Percentiles rank a stretch among this genome's conserved stretches.
Conservation (phyloP, 2,797 vertebrate genomes). For the Chelidonichthys spinosus region DNA sequence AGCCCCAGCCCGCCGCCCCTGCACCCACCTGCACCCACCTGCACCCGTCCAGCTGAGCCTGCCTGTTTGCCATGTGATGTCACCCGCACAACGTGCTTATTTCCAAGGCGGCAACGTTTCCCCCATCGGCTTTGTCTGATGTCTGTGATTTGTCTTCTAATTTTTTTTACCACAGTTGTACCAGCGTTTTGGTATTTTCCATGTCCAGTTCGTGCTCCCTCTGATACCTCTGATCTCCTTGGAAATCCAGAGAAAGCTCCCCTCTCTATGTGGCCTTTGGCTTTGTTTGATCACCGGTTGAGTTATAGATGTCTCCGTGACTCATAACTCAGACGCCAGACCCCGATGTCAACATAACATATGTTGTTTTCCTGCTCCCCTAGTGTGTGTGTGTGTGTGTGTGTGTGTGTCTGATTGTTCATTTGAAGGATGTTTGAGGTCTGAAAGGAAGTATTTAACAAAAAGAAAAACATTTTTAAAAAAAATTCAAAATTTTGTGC, state of each 20-base stretch:
- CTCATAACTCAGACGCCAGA: slow-evolving; percentile 63
- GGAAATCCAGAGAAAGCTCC: slow-evolving; percentile 46
- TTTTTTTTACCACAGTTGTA: slow-evolving; percentile 14
- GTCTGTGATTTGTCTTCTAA: not conserved
- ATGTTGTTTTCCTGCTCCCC: slow-evolving; percentile 55
- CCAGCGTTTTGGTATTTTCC: slow-evolving; percentile 20
- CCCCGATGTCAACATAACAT: slow-evolving; percentile 59
- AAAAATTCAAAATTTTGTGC: not conserved
- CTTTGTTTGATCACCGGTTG: slow-evolving; percentile 67
- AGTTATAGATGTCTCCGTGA: slow-evolving; percentile 66
- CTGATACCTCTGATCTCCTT: slow-evolving; percentile 43
- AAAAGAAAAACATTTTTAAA: not conserved
- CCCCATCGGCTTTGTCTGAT: not conserved
- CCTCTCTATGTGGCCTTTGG: slow-evolving; percentile 48
- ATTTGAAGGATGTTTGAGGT: not conserved
- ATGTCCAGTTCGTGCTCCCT: slow-evolving; percentile 6
- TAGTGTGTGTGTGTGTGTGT: slow-evolving; percentile 49
- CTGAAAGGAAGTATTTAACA: not conserved
- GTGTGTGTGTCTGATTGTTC: not conserved
- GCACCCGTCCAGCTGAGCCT: slow-evolving; percentile 78
- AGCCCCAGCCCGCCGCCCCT: slow-evolving; percentile 48
- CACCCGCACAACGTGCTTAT: slow-evolving; percentile 43
- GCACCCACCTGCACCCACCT: slow-evolving; percentile 71
- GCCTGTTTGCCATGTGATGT: slow-evolving; percentile 58
- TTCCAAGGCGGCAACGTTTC: slow-evolving; percentile 30